Evolutionary conservation across 2,797 vertebrate species (phyloP).

Genomic region (Enteromius fasciolatus): DNA sequence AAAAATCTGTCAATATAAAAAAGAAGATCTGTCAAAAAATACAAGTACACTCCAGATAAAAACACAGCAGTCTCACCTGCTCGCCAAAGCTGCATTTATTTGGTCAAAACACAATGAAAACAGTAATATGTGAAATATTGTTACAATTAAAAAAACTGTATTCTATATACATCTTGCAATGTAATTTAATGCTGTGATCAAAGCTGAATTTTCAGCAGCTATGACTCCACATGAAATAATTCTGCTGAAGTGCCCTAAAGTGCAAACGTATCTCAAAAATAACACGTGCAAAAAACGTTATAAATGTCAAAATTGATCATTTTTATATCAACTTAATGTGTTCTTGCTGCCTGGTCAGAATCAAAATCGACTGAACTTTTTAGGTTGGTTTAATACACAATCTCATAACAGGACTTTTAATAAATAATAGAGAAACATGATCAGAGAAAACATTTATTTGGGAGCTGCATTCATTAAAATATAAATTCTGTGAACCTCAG

Average conservation of each 20-base stretch:
- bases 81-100: not conserved
- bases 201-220: not conserved
- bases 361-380: no score
- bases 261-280: not conserved
- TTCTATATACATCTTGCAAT: not conserved
- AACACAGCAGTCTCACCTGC: no score
- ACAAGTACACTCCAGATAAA: not conserved
- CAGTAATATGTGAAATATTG: not conserved
- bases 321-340: not conserved
- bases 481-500: not conserved
- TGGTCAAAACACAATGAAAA: not conserved
- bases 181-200: not conserved
- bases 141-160: not conserved
- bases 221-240: not conserved
- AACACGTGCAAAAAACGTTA: not conserved
- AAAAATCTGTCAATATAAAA: no score
- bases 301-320: not conserved
- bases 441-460: not conserved
- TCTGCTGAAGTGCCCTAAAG: not conserved
- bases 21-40: not conserved
- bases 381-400: not conserved
- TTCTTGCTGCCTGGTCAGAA: no score
- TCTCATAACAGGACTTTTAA: not conserved
- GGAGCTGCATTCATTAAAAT: not conserved
- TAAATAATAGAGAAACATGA: not conserved